Percentiles rank a stretch among this genome's conserved stretches.
These are phyloP conservation scores for Drosophila willistoni DNA, from an alignment of 1,140 invertebrate species.

Conservation along the genomic window DNA sequence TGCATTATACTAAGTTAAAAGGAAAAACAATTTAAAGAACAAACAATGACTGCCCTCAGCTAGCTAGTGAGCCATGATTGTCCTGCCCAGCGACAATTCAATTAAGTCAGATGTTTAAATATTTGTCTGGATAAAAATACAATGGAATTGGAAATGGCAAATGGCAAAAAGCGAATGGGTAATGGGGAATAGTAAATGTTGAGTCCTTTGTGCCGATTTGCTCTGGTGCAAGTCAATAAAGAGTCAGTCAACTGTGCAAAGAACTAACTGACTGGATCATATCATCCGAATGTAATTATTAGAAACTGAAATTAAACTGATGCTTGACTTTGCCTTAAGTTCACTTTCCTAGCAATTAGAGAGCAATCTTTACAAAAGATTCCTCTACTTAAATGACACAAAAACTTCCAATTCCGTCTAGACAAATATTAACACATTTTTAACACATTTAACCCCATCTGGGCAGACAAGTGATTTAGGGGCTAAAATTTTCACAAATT, in stretches of 20 bases:
- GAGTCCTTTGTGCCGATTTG: not conserved
- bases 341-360: too few species aligned
- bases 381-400: too few species aligned
- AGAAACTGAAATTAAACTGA: slow-evolving; percentile 39
- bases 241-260: slow-evolving; percentile 51
- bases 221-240: slow-evolving; percentile 36
- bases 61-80: not conserved
- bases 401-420: too few species aligned
- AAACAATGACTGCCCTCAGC: not conserved
- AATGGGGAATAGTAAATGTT: not conserved
- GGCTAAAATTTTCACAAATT: too few species aligned
- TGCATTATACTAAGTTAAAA: slow-evolving; percentile 14
- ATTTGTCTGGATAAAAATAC: slow-evolving; percentile 12
- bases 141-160: slow-evolving; percentile 17
- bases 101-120: slow-evolving; percentile 7
- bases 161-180: not conserved
- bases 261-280: slow-evolving; percentile 17
- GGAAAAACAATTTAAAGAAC: slow-evolving; percentile 15
- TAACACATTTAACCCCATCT: too few species aligned
- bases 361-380: too few species aligned
- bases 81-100: slow-evolving; percentile 21
- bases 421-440: too few species aligned
- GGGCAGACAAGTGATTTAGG: too few species aligned
- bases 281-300: slow-evolving; percentile 38
- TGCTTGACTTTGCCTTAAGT: not conserved